These are phyloP conservation scores for Muntiacus reevesi DNA, from an alignment of 2,113 vertebrate species.

Conservation along the genomic window DNA sequence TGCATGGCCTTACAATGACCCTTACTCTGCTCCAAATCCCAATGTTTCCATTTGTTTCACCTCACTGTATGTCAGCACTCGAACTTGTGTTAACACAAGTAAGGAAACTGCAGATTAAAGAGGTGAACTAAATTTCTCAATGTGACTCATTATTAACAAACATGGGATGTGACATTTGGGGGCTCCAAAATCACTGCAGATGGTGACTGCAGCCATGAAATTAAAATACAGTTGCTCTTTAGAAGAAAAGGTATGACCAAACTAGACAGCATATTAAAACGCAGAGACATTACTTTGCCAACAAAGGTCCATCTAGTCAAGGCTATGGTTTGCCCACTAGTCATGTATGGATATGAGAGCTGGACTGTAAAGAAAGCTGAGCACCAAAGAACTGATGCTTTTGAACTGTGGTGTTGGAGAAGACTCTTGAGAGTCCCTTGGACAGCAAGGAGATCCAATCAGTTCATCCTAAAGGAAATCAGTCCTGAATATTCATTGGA, in stretches of 20 bases:
- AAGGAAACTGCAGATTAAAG: background rate
- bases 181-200: background rate
- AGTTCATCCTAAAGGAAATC: background rate
- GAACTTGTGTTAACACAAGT: background rate
- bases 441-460: background rate
- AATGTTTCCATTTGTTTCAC: background rate
- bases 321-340: background rate
- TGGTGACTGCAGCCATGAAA: background rate
- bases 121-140: background rate
- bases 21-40: background rate
- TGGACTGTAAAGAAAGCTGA: background rate
- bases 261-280: background rate
- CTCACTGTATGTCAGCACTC: background rate
- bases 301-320: background rate
- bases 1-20: background rate
- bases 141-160: background rate
- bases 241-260: background rate
- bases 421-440: background rate
- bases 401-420: background rate
- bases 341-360: background rate
- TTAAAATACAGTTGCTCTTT: background rate
- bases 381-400: background rate
- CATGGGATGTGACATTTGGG: background rate
- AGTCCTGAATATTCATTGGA: background rate
- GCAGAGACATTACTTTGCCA: background rate